These are phyloP conservation scores for Illadopsis cleaveri DNA, from an alignment of 2,113 vertebrate species.

Conservation along the genomic window DNA sequence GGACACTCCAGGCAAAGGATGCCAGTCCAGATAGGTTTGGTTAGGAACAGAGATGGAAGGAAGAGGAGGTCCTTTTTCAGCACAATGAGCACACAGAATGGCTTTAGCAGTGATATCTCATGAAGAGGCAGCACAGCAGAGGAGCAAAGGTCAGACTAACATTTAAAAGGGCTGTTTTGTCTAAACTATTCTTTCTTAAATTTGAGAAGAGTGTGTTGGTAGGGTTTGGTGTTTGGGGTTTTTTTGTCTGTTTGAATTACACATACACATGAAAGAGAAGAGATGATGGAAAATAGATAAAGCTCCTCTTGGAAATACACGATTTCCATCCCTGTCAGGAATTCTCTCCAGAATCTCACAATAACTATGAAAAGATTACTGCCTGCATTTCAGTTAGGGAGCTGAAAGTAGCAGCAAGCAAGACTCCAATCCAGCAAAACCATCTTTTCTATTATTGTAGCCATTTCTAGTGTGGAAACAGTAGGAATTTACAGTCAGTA, in stretches of 20 bases:
- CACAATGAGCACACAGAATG: rapidly evolving
- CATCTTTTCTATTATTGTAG: background rate
- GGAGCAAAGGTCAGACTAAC: background rate
- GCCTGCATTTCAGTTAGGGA: background rate
- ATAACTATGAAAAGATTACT: background rate
- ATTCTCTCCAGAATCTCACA: background rate
- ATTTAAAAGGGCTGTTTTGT: background rate
- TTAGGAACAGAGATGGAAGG: background rate
- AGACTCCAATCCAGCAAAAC: background rate
- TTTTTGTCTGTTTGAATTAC: background rate
- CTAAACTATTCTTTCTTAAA: background rate
- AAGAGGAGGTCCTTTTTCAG: background rate
- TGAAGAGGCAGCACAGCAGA: background rate
- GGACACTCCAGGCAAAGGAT: background rate
- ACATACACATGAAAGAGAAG: background rate
- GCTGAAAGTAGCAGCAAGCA: background rate
- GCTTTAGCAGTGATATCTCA: background rate
- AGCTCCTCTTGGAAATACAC: background rate
- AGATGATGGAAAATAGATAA: background rate
- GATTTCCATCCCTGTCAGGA: background rate
- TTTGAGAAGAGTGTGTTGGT: background rate
- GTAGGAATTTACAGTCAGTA: background rate
- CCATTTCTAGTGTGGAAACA: background rate
- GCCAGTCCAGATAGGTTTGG: background rate
- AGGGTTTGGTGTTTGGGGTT: background rate